phyloP scores from a whole-genome alignment of 2,113 vertebrate genomes.

The Tiliqua scincoides region DNA sequence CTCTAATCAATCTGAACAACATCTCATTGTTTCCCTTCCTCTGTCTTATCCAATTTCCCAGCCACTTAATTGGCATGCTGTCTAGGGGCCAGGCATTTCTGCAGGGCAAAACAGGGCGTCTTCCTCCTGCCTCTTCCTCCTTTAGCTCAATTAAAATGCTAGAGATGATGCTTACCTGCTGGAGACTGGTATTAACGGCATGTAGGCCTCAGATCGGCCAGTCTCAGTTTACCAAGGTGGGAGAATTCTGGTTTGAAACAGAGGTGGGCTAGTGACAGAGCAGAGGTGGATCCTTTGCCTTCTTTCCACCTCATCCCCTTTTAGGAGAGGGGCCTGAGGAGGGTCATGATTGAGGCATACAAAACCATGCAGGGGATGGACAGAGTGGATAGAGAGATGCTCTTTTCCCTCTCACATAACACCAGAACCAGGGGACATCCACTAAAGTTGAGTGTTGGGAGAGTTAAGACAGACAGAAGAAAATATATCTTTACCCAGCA shows the following conservation, averaged over 20 bases:
- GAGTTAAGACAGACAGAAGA: too few relatives aligned
- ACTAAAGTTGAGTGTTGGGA: too few relatives aligned
- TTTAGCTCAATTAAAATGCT: not conserved
- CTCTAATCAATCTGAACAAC: not conserved
- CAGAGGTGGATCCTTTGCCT: too few relatives aligned
- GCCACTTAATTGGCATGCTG: conserved; percentile 2
- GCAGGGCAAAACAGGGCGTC: not conserved
- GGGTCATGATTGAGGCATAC: too few relatives aligned
- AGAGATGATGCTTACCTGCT: not conserved
- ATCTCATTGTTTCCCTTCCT: conserved; percentile 10
- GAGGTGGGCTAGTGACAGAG: not conserved
- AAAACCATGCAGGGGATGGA: too few relatives aligned
- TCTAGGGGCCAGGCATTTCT: not conserved
- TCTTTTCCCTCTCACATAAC: too few relatives aligned
- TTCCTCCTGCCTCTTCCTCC: not conserved
- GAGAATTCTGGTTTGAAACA: not conserved
- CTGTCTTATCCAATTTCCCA: conserved; percentile 5
- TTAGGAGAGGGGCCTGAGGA: too few relatives aligned
- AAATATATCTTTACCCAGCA: too few relatives aligned
- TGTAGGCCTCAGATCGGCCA: not conserved
- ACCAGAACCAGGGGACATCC: too few relatives aligned
- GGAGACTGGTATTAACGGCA: not conserved
- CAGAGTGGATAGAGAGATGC: too few relatives aligned
- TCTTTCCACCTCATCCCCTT: too few relatives aligned
- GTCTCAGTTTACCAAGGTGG: not conserved